These are phyloP conservation scores for Coptodon bakossiorum DNA, from an alignment of 2,113 vertebrate genomes.

Conservation along the genomic window DNA sequence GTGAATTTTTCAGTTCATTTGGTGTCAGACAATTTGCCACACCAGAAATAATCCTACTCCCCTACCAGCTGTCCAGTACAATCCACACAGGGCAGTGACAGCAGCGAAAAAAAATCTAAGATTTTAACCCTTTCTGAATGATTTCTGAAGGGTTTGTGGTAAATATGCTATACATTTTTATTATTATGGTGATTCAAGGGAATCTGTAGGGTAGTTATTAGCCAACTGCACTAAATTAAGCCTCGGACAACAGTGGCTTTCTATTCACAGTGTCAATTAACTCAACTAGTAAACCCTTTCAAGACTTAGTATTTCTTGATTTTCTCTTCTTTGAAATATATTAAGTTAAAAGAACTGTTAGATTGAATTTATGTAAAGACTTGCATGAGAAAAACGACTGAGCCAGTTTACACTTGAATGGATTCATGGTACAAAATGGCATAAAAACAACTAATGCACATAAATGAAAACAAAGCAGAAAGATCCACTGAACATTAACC, in stretches of 20 bases:
- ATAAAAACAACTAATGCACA: neutral
- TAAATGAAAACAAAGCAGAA: neutral
- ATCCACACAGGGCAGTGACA: neutral
- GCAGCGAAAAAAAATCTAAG: neutral
- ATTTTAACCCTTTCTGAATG: neutral
- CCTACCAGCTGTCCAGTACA: neutral
- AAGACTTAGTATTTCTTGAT: neutral
- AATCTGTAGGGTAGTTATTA: neutral
- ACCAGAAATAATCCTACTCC: neutral
- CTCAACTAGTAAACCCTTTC: neutral
- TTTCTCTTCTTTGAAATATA: neutral
- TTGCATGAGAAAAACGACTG: neutral
- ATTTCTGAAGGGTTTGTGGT: neutral
- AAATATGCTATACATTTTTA: neutral
- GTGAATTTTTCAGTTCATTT: neutral
- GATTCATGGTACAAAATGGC: neutral
- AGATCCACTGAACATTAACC: neutral
- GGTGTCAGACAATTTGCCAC: neutral
- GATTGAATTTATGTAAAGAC: neutral
- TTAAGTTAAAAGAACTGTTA: neutral
- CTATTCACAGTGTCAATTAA: neutral
- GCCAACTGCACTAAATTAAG: neutral
- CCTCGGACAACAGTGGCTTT: neutral
- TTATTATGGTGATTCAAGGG: neutral
- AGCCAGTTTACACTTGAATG: neutral